Base-by-base conservation (phyloP, 2,888 invertebrate genomes). In the Trichopria drosophilae region DNA sequence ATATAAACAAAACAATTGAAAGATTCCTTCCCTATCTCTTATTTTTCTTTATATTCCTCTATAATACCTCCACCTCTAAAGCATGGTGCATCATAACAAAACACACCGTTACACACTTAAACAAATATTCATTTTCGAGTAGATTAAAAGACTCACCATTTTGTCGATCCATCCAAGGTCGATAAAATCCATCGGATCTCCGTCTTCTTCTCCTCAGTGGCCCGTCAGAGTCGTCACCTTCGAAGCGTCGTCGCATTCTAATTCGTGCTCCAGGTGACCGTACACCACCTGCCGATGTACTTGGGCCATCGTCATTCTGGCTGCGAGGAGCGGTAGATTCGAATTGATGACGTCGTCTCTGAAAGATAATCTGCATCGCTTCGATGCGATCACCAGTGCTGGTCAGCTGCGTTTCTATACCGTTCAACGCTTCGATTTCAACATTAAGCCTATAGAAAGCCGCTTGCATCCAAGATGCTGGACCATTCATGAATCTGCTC, bases 341-440 rank as follows among this genome's bases (percentile, higher is more conserved):
- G 15, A 22, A 12, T 15, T 35, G 23, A 9, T 18, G 23, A 34
- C 4, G 7, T 44, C 35, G 10, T 40, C 35, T 6, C 10, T 47
- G 10, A 47, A 42, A 6, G 23, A 13, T 9, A 23, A 24, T 47
- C 4, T 63, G 36, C 5, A 34, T 26, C 13, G 28, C 41, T 9
- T 60, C 57, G 10, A 62, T 62, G 9, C 63, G 59, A 5, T 58
- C 55, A 20, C 51, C 58, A 4, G 57, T 62, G 7, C 51, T 62
- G 1, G 58, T 60, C 9, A 66, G 54, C 13, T 61, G 62, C 3
- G 53, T 48, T 24, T 62, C 59, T 49, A 63, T 57, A 20, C 55
- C 58, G 12, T 64, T 61, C 3, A 65, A 46, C 3, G 57, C 49
- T n/a, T 58, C 56, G 4, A 64, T 57, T 34, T 63, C 64, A 7